A percentile compares a stretch with the other conserved stretches of the same genome.
These are phyloP conservation scores for Eueides isabella DNA, from an alignment of 1,140 invertebrate genomes.

Conservation along the genomic window DNA sequence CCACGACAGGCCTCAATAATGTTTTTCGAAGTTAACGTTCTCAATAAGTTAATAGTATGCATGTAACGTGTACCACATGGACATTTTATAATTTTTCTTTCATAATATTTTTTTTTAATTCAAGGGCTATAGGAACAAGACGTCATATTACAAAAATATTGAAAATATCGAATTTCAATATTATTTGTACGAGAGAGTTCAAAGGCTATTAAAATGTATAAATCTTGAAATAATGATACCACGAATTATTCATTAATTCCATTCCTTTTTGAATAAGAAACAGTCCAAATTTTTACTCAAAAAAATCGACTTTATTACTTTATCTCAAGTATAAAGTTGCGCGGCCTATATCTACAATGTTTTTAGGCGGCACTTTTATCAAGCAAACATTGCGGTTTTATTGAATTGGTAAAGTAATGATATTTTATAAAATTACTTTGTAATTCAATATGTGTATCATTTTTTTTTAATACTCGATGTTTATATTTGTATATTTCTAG, in stretches of 20 bases:
- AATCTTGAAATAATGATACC: slow-evolving; percentile 16
- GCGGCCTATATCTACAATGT: not conserved
- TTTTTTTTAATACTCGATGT: slow-evolving; percentile 9
- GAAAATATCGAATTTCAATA: not conserved
- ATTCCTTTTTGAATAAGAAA: slow-evolving; percentile 8
- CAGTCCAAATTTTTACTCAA: not conserved
- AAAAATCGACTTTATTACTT: slow-evolving; percentile 23
- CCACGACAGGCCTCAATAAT: no score
- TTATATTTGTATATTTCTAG: no score
- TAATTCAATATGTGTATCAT: not conserved
- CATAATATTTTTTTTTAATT: no score
- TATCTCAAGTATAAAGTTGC: slow-evolving; percentile 12
- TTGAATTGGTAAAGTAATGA: not conserved
- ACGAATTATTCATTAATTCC: slow-evolving; percentile 22
- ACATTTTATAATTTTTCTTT: no score
- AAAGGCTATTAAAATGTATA: slow-evolving; percentile 15
- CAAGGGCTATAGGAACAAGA: not conserved
- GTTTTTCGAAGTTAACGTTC: no score
- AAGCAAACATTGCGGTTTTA: slow-evolving; percentile 15
- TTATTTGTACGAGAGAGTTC: not conserved
- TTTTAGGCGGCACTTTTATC: not conserved
- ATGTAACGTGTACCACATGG: no score
- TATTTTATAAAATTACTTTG: not conserved
- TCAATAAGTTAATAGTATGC: no score
- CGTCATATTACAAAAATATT: not conserved